A percentile compares a stretch with the other conserved stretches of the same genome.
Evolutionary conservation across 2,113 vertebrate genomes (phyloP).

Genomic region (Perccottus glenii): DNA sequence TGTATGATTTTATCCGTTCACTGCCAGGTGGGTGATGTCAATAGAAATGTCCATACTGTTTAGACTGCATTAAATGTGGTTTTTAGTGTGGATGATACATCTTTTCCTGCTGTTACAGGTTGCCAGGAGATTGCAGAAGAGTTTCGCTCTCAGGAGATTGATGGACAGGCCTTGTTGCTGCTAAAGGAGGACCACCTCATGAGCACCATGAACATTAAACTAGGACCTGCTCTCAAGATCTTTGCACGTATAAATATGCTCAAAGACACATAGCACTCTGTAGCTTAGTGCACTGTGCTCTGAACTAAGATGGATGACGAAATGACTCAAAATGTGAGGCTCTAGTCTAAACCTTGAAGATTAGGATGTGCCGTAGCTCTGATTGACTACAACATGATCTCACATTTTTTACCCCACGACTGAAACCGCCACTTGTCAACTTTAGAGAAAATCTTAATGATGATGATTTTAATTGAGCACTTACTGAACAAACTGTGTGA

Average conservation of each 20-base stretch:
- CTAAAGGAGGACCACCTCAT: constrained; percentile 97
- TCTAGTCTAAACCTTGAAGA: constrained; percentile 8
- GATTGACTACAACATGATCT: constrained; percentile 53
- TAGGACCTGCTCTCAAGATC: constrained; percentile 96
- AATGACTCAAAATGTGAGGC: background rate
- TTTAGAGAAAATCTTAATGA: background rate
- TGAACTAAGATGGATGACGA: constrained; percentile 7
- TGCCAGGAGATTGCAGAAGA: constrained; percentile 98
- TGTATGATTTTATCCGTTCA: constrained; percentile 94
- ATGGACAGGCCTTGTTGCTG: constrained; percentile 93
- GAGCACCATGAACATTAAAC: constrained; percentile 98
- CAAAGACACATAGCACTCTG: constrained; percentile 90
- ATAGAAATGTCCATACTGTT: background rate
- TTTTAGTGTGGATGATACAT: background rate
- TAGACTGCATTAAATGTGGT: background rate
- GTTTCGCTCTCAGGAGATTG: constrained; percentile 95
- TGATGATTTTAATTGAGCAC: constrained; percentile 4
- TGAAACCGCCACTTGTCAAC: constrained; percentile 2
- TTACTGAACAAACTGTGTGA: background rate
- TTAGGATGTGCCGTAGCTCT: constrained; percentile 40
- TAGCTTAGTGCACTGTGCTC: constrained; percentile 5
- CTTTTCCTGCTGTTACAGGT: constrained; percentile 71
- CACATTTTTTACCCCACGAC: constrained; percentile 16
- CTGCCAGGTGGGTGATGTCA: constrained; percentile 84
- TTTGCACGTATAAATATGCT: constrained; percentile 96